phyloP scores from a whole-genome alignment of 1,140 invertebrate species.

The Brachionus manjavacas region DNA sequence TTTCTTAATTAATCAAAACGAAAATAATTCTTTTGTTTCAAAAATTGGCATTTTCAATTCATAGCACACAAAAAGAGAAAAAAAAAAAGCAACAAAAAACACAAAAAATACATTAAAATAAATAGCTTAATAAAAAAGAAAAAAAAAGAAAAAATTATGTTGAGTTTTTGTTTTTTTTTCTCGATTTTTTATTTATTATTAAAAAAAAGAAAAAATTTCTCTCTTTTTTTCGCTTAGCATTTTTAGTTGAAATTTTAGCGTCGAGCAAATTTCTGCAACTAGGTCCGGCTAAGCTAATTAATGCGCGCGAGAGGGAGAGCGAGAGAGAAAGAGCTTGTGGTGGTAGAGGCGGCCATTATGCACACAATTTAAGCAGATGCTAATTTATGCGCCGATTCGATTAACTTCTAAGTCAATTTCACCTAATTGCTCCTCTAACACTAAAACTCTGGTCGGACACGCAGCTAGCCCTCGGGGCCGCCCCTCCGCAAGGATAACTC shows the following conservation, averaged over 20 bases:
- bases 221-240: neutral
- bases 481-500: neutral
- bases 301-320: neutral
- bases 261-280: neutral
- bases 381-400: neutral
- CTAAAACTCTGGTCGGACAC: neutral
- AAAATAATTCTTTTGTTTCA: neutral
- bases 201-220: neutral
- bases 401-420: neutral
- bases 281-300: neutral
- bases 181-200: neutral
- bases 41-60: neutral
- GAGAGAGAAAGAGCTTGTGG: neutral
- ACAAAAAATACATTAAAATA: conserved; percentile 17
- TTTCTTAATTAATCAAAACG: neutral
- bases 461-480: neutral
- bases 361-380: neutral
- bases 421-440: neutral
- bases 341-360: neutral
- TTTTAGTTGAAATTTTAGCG: neutral
- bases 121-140: neutral
- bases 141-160: conserved; percentile 13
- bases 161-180: neutral
- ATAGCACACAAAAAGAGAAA: neutral
- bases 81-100: no score